Base-by-base conservation (phyloP, 2,113 vertebrate genomes). In the Nothoprocta perdicaria region DNA sequence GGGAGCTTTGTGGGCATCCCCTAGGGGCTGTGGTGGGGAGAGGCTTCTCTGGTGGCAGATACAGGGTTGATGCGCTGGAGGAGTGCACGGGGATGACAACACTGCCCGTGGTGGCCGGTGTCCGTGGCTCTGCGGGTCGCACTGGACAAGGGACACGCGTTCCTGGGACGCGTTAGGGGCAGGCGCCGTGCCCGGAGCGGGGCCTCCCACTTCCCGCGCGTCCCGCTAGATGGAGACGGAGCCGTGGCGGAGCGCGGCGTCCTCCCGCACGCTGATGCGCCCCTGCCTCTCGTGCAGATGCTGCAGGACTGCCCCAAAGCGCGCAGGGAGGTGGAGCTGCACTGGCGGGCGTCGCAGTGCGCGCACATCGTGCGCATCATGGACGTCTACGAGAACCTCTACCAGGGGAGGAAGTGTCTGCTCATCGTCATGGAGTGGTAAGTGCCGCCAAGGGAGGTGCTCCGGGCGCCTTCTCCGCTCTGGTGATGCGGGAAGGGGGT, bases 401-500 rank as follows among this genome's bases (percentile, higher is more conserved):
- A 99, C 67, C 99, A 99, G 63, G 95, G 97, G 15, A 97, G 97
- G 84, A 99, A 99, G 91, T 99, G 99, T 94, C 97, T 99, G 79
- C 99, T 99, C 82, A 99, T 99, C 27, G 98, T 99, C 92, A 99
- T 99, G 99, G 99, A 99, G 94, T 99, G 99, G 99, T 99, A 81
- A 98, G 98, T 75, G 10, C 77, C 38, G 40, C 13, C 53, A 5
- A 2, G 22, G 4, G 11, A 0, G 2, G 26, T 5, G 5, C 53
- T 31, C 26, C 4, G 9, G 21, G 58, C 23, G 62, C 45, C 23
- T 69, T 57, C 8, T 77, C 21, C 71, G 23, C 8, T 1, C 31
- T 2, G 33, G 10, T 2, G 79, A 2, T 48, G 63, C 23, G 2
- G 0, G 24, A 45, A 3, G 0, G 2, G 40, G 62, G 10, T 2